Evolutionary conservation across 1,140 invertebrate genomes (phyloP).

Genomic region (Leptinotarsa undecemlineata): DNA sequence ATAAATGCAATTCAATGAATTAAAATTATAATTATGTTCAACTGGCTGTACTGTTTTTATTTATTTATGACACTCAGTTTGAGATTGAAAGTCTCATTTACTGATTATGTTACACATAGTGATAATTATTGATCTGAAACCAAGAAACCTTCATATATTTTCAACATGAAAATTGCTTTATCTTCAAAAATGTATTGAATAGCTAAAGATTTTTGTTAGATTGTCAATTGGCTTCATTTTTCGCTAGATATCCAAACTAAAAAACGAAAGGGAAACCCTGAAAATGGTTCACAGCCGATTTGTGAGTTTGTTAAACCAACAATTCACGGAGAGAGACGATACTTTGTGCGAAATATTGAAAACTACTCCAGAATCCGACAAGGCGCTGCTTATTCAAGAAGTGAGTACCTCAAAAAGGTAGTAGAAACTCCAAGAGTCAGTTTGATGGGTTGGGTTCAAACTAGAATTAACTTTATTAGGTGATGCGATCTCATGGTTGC

Average conservation of each 20-base stretch:
- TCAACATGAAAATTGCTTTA: too few relatives aligned
- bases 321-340: conserved; percentile 42
- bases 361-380: conserved; percentile 32
- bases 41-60: too few relatives aligned
- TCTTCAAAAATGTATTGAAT: too few relatives aligned
- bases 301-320: conserved; percentile 38
- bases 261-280: conserved; percentile 35
- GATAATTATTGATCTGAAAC: too few relatives aligned
- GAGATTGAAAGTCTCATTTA: too few relatives aligned
- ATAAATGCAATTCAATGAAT: too few relatives aligned
- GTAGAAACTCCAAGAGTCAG: background rate
- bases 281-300: conserved; percentile 38
- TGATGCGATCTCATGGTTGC: too few relatives aligned
- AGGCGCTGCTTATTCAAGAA: conserved; percentile 41
- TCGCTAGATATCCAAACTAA: conserved; percentile 35
- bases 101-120: too few relatives aligned
- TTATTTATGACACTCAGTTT: too few relatives aligned
- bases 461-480: background rate
- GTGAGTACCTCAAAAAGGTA: conserved; percentile 17
- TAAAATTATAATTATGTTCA: too few relatives aligned
- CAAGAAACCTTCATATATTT: too few relatives aligned
- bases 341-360: conserved; percentile 31
- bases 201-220: background rate
- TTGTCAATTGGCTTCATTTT: background rate
- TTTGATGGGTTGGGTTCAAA: background rate